phyloP scores from a whole-genome alignment of 1,140 invertebrate species.

The Drosophila pseudoobscura region DNA sequence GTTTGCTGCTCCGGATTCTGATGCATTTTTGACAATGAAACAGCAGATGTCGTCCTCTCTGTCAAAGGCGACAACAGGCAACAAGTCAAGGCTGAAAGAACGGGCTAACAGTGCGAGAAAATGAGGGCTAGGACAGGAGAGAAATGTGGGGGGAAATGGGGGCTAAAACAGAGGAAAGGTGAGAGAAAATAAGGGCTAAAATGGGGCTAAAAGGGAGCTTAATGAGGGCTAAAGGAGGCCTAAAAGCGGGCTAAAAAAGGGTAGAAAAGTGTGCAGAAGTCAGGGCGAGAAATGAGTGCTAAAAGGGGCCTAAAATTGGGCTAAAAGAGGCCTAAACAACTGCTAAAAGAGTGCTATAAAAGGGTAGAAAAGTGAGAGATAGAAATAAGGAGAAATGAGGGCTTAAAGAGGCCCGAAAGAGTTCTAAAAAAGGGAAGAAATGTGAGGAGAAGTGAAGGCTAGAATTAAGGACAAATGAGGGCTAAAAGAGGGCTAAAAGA shows the following conservation, averaged over 20 bases:
- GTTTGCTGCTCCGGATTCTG: conserved; percentile 19
- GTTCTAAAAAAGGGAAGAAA: neutral
- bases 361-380: no score
- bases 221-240: no score
- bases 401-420: neutral
- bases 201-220: no score
- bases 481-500: neutral
- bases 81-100: conserved; percentile 33
- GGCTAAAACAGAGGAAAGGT: neutral
- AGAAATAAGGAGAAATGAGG: no score
- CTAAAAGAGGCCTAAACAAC: neutral
- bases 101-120: neutral
- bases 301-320: neutral
- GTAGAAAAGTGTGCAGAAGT: no score
- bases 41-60: conserved; percentile 49
- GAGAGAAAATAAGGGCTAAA: neutral
- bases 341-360: no score
- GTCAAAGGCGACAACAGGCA: conserved; percentile 52
- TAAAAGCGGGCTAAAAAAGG: no score
- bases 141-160: neutral
- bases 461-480: neutral
- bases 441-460: neutral
- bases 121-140: no score
- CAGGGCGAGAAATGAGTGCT: no score
- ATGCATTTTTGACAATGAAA: conserved; percentile 76